Percentiles rank a stretch among this genome's conserved stretches.
These are phyloP conservation scores for Drosophila cognata DNA, from an alignment of 2,888 invertebrate species.

Conservation along the genomic window DNA sequence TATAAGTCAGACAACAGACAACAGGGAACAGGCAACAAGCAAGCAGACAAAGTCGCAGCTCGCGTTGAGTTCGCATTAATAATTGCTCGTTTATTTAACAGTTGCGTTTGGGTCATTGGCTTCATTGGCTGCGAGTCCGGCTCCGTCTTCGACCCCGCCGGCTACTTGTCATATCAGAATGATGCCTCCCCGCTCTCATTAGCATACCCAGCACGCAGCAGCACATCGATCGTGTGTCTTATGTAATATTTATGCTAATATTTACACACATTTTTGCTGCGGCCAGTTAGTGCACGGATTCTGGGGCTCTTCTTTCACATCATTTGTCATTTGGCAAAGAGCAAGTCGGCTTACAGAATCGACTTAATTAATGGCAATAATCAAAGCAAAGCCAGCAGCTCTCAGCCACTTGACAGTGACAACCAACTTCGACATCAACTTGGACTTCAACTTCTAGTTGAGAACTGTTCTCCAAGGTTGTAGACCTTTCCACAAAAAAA, in stretches of 20 bases:
- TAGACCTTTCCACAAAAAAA: constrained; percentile 60
- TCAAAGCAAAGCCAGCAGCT: constrained; percentile 59
- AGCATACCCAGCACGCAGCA: constrained; percentile 46
- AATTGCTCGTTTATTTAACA: constrained; percentile 70
- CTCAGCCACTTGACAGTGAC: constrained; percentile 27
- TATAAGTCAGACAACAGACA: constrained; percentile 55
- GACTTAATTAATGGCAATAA: constrained; percentile 73
- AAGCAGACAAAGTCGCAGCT: constrained; percentile 42
- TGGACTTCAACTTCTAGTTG: constrained; percentile 12
- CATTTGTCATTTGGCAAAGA: constrained; percentile 68
- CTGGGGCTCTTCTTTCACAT: constrained; percentile 48
- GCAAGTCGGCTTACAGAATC: constrained; percentile 62
- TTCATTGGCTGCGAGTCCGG: constrained; percentile 22
- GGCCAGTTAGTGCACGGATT: constrained; percentile 15
- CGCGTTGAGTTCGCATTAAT: constrained; percentile 60
- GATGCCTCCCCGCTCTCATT: constrained; percentile 58
- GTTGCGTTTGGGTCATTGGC: constrained; percentile 75
- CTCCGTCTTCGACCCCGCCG: constrained; percentile 7
- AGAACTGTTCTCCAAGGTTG: constrained; percentile 59
- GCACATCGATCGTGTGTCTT: constrained; percentile 19
- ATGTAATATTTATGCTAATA: constrained; percentile 76
- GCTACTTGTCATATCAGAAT: constrained; percentile 47
- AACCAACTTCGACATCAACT: constrained; percentile 11
- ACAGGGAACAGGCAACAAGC: constrained; percentile 12
- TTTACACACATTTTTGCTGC: constrained; percentile 48